Evolutionary conservation across 2,113 vertebrate species (phyloP), one percentile per base, ranked within the genome.

Genomic region (Leptosomus discolor): DNA sequence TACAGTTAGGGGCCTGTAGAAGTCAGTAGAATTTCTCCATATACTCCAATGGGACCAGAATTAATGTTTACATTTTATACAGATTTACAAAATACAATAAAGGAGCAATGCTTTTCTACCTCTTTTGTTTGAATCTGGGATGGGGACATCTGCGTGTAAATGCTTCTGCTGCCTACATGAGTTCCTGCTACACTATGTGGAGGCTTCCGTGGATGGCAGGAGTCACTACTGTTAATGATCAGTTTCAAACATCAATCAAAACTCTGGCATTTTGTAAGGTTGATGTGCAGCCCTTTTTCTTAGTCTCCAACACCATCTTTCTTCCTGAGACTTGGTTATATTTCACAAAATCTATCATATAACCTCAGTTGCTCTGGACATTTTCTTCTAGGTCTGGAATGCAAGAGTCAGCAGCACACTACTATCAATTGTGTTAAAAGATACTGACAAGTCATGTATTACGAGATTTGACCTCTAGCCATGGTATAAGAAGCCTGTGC

Each of bases 381-480:
- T 96, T 95, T 97, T 96, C 82, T 80, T 74, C 94, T 87, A 58
- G 48, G 94, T 95, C 88, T 97, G 76, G 88, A 96, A 97, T 97
- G 80, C 86, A 93, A 65, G 92, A 93, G 88, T 97, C 97, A 97
- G 97, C 95, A 97, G 94, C 92, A 91, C 79, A 92, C 65, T 56
- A 37, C 95, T 94, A 95, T 97, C 95, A 97, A 96, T 97, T 97
- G 92, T 95, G 88, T 90, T 97, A 97, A 97, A 96, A 96, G 95
- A 97, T 95, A 96, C 91, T 97, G 97, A 97, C 94, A 95, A 96
- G 97, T 94, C 96, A 89, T 95, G 88, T 96, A 96, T 97, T 96
- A 91, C 9, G 45, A 97, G 94, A 65, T 97, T 97, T 95, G 96
- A 96, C 97, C 92, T 97, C 96, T 95, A 92, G 88, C 88, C 61